phyloP scores from a whole-genome alignment of 2,888 invertebrate species.

The Cerastis leucographa region DNA sequence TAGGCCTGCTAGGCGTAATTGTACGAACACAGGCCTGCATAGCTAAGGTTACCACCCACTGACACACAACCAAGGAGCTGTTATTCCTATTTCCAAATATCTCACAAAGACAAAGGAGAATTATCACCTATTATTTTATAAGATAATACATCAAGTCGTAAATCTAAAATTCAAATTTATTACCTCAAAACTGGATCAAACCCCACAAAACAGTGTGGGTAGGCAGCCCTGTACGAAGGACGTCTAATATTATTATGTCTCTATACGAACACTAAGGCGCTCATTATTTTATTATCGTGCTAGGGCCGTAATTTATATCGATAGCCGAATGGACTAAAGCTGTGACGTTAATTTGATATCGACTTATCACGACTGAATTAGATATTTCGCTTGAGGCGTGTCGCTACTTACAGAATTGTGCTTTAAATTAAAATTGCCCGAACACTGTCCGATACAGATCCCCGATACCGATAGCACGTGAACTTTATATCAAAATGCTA shows the following conservation, averaged over 20 bases:
- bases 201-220: slow-evolving; percentile 26
- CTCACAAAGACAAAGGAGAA: slow-evolving; percentile 37
- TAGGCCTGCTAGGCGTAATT: slow-evolving; percentile 71
- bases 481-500: slow-evolving; percentile 67
- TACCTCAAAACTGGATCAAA: slow-evolving; percentile 21
- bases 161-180: slow-evolving; percentile 47
- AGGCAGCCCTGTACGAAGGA: slow-evolving; percentile 53
- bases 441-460: slow-evolving; percentile 64
- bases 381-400: slow-evolving; percentile 75
- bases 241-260: slow-evolving; percentile 73
- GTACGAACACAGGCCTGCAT: slow-evolving; percentile 67
- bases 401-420: slow-evolving; percentile 61
- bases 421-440: slow-evolving; percentile 64
- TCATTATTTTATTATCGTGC: slow-evolving; percentile 85
- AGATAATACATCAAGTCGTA: slow-evolving; percentile 34
- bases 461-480: slow-evolving; percentile 64
- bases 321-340: slow-evolving; percentile 71
- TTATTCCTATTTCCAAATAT: slow-evolving; percentile 44
- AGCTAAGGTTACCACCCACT: slow-evolving; percentile 49
- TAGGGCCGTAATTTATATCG: slow-evolving; percentile 76
- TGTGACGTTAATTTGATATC: slow-evolving; percentile 82
- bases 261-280: slow-evolving; percentile 72
- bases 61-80: neutral
- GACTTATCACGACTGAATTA: slow-evolving; percentile 81
- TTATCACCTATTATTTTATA: slow-evolving; percentile 46